Evolutionary conservation across 2,113 vertebrate species (phyloP), one percentile per base, ranked within the genome.

Genomic region (Zeus faber): DNA sequence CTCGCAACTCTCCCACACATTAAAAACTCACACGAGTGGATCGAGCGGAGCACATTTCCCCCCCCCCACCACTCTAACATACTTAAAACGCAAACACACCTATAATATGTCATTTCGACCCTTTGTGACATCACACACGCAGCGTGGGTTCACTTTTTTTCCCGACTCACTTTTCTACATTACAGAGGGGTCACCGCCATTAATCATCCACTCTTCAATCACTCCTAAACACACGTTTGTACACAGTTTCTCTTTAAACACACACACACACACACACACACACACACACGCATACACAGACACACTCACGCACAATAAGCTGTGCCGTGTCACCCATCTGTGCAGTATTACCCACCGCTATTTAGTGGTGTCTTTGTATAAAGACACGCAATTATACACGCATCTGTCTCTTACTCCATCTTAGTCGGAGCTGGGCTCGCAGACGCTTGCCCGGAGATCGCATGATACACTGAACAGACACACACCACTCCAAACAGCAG

Each of bases 141-240:
- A 5, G n/a, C 13, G 9, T n/a, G n/a, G n/a, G 6, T 37, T 14
- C 33, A 14, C 5, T n/a, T 37, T 37, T 37, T 9, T 9, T 29
- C 33, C 31, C 33, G n/a, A 9, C 65, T 66, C 50, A 35, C 64
- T 72, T 44, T 51, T 68, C 61, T 54, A 70, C 60, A 74, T 58
- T 65, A 58, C 63, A 52, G 70, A 22, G 50, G 67, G 40, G 56
- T 54, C 17, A 27, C 61, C 16, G 62, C 59, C 40, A 77, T 73
- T 69, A 81, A 72, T 84, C 79, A 83, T 49, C 33, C 74, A 59
- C 46, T 74, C 56, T 41, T 81, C 69, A 70, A 61, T 79, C 77
- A 62, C 45, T 43, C 54, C 46, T 13, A 47, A 60, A 63, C 50
- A 43, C 40, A 21, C 35, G 40, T 44, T 67, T 63, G 60, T 67